Conservation (phyloP, 2,888 invertebrate species). For the Pyrrhia umbra region DNA sequence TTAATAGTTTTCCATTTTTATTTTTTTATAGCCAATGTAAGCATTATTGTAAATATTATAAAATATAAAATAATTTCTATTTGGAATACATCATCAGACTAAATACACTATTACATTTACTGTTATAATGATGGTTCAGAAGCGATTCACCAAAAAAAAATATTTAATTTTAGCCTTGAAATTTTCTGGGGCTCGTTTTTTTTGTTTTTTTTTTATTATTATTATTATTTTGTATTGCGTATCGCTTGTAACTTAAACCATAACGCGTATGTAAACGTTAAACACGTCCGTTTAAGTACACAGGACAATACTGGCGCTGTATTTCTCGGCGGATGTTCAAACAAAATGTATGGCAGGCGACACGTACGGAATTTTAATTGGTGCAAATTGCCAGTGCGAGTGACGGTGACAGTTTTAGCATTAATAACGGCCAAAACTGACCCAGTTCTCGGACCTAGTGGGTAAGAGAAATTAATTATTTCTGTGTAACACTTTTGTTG, state of each 20-base stretch:
- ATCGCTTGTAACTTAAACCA: conserved; percentile 50
- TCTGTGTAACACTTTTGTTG: conserved; percentile 47
- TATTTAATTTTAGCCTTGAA: too few species aligned
- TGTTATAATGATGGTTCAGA: too few species aligned
- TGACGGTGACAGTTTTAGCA: conserved; percentile 67
- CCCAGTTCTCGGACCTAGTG: conserved; percentile 45
- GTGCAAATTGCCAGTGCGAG: conserved; percentile 70
- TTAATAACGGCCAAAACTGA: conserved; percentile 63
- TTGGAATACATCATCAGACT: too few species aligned
- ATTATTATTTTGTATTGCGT: too few species aligned
- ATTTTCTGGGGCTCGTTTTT: neutral
- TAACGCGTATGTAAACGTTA: conserved; percentile 67
- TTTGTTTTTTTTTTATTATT: neutral
- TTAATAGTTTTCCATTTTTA: too few species aligned
- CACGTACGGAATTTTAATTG: conserved; percentile 80
- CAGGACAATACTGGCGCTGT: conserved; percentile 70
- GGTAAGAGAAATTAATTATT: conserved; percentile 57
- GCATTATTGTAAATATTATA: too few species aligned
- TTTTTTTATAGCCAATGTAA: too few species aligned
- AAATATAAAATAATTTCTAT: too few species aligned
- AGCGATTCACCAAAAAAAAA: too few species aligned
- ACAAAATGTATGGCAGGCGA: conserved; percentile 77
- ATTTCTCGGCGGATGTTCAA: conserved; percentile 74
- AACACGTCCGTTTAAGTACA: conserved; percentile 75
- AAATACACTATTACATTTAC: too few species aligned